Percentiles rank a stretch among this genome's conserved stretches.
Conservation (phyloP, 2,888 invertebrate genomes). For the Bursaphelenchus okinawaensis region DNA sequence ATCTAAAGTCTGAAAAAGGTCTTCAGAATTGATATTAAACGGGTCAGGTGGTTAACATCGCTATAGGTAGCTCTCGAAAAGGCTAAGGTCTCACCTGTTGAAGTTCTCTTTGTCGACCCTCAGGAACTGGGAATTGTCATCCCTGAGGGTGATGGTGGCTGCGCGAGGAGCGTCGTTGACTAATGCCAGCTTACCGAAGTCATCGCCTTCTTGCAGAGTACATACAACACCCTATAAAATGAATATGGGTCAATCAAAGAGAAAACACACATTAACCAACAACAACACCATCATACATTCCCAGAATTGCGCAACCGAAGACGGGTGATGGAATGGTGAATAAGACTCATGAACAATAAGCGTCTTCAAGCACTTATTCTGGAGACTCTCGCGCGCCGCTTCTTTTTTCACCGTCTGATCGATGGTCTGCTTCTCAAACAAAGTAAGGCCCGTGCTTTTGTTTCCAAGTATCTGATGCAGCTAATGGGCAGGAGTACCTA, state of each 20-base stretch:
- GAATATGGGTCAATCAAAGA: not conserved
- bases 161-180: conserved; percentile 80
- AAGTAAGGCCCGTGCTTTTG: too few relatives aligned
- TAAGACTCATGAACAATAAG: not conserved
- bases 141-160: conserved; percentile 74
- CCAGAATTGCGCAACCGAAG: not conserved
- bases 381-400: not conserved
- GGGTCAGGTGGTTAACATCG: too few relatives aligned
- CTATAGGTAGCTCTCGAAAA: not conserved
- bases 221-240: conserved; percentile 69
- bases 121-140: conserved; percentile 76
- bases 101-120: conserved; percentile 80
- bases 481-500: too few relatives aligned
- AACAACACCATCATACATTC: not conserved
- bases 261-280: not conserved
- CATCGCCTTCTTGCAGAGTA: conserved; percentile 76
- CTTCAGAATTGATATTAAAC: too few relatives aligned
- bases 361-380: not conserved
- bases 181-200: conserved; percentile 78
- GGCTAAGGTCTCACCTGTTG: conserved; percentile 64
- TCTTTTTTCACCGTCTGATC: not conserved
- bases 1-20: too few relatives aligned
- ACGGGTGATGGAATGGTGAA: not conserved
- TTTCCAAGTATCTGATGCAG: too few relatives aligned
- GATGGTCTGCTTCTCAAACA: not conserved